Base-by-base conservation (phyloP, 2,888 invertebrate genomes). In the Rhamnusium bicolor region DNA sequence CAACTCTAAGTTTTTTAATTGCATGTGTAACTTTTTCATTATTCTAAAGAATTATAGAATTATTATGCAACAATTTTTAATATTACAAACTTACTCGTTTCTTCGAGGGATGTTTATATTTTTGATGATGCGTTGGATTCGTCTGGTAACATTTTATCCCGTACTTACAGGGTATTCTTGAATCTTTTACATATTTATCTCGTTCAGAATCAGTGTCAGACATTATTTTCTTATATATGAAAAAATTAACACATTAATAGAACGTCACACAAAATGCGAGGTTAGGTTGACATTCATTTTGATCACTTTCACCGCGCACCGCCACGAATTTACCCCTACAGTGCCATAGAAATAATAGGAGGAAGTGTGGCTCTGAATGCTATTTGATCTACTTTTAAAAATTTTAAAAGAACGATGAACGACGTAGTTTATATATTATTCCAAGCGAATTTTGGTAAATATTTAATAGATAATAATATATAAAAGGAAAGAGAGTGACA, bases 111-210 rank as follows among this genome's bases (percentile, higher is more conserved):
- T 96, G 96, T 87, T 94, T 95, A 80, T 91, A 97, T 83, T 92
- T 93, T 71, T 90, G 88, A 69, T 90, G 90, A 89, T 97, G 97
- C 0, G 89, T 89, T 0, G 93, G 89, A 89, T 96, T 96, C 84
- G 92, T 94, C 84, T 95, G 95, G 86, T 95, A 96, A 87, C 97
- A 97, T 79, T 93, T 92, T 4, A 85, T 86, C 65, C 95, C 95
- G 85, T 95, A 96, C 88, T 93, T 93, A 86, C 97, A 97, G 56
- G 91, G 87, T 51, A 87, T 89, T 86, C 94, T 77, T 2, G 82
- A 71, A 79, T 87, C 87, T 51, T 85, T 81, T 4, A 78, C 75
- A 54, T 84, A 84, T 60, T 83, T 80, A 74, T 81, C 56, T 14
- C 66, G 53, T 19, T 70, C 40, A 8, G 32, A 8, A 16, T 61